Evolutionary conservation across 2,113 vertebrate species (phyloP).

Genomic region (Falco punctatus): DNA sequence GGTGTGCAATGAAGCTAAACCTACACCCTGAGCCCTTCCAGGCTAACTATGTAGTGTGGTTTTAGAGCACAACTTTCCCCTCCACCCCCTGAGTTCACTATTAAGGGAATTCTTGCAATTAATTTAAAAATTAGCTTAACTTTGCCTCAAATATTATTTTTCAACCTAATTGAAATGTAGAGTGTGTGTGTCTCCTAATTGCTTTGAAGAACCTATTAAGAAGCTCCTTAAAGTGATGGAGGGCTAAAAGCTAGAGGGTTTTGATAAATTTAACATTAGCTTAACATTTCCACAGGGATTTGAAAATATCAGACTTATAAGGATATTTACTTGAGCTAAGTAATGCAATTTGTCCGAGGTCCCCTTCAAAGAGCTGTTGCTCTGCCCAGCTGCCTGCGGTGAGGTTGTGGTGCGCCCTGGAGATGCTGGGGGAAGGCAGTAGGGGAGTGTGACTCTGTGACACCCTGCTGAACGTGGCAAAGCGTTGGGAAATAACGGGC

Average conservation of each 20-base stretch:
- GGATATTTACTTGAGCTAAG: constrained; percentile 14
- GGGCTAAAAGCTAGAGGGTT: constrained; percentile 26
- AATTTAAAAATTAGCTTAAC: neutral
- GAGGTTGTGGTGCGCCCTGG: neutral
- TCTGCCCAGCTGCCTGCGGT: neutral
- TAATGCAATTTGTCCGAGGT: neutral
- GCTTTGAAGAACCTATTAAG: constrained; percentile 21
- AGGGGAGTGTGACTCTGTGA: rapidly evolving
- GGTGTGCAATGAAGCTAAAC: neutral
- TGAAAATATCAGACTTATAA: neutral
- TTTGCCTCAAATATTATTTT: constrained; percentile 1
- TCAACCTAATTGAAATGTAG: neutral
- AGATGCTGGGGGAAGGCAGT: rapidly evolving
- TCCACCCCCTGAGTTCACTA: rapidly evolving
- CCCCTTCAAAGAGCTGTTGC: neutral
- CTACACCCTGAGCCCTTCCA: neutral
- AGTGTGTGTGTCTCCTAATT: neutral
- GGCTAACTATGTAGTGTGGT: rapidly evolving
- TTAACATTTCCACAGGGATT: neutral
- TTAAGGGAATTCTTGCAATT: neutral
- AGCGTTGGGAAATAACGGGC: neutral
- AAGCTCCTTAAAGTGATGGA: neutral
- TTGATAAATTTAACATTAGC: constrained; percentile 50
- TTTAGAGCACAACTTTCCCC: neutral
- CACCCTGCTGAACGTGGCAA: rapidly evolving